phyloP scores from a whole-genome alignment of 2,113 vertebrate species.

The Brachionichthys hirsutus region DNA sequence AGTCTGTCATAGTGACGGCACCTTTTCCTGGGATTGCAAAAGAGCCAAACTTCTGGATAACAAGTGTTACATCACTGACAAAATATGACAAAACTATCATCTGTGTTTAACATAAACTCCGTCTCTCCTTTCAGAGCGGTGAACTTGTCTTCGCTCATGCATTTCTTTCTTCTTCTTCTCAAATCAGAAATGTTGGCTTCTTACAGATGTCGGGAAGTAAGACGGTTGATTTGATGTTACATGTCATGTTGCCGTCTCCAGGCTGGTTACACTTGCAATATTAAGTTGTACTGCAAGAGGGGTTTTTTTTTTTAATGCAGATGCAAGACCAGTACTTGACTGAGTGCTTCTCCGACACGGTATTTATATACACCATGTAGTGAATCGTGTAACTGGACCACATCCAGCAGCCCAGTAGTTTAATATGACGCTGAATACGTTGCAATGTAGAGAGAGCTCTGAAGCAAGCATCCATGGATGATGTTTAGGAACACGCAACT shows the following conservation, averaged over 20 bases:
- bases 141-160: constrained; percentile 22
- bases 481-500: constrained; percentile 33
- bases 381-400: neutral
- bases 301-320: too few relatives aligned
- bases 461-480: constrained; percentile 35
- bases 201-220: neutral
- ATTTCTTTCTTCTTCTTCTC: neutral
- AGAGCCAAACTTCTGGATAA: constrained; percentile 34
- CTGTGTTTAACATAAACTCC: constrained; percentile 36
- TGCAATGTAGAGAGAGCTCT: constrained; percentile 1
- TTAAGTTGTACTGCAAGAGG: constrained; percentile 3
- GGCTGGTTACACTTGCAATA: neutral
- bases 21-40: constrained; percentile 13
- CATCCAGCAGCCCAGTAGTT: neutral
- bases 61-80: constrained; percentile 44
- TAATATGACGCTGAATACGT: too few relatives aligned
- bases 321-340: too few relatives aligned
- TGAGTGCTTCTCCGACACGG: neutral
- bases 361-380: neutral
- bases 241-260: constrained; percentile 1
- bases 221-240: neutral
- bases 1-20: constrained; percentile 37
- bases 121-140: constrained; percentile 4
- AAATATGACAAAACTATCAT: constrained; percentile 32
- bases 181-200: constrained; percentile 3